Base-by-base conservation (phyloP, 2,888 invertebrate genomes). In the Eilema depressum region DNA sequence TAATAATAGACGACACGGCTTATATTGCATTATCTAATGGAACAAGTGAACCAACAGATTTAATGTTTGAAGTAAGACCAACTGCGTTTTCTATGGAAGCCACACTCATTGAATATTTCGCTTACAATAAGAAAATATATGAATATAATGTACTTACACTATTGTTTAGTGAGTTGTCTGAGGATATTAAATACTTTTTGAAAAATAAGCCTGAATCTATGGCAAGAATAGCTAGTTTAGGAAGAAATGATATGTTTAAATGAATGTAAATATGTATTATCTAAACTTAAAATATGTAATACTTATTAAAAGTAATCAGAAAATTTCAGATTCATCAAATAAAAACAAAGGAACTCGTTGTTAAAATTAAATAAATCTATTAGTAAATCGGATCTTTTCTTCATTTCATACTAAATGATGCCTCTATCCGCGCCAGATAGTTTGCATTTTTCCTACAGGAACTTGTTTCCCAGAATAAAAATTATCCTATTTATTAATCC, bases 81-180 rank as follows among this genome's bases (percentile, higher is more conserved):
- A 83, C 90, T 0, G 94, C 93, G 0, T 90, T 84, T 53, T 83
- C 86, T 0, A 76, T 89, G 69, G 93, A 94, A 74, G 88, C 83
- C 0, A 80, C 88, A 0, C 68, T 92, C 0, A 77, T 93, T 2
- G 88, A 92, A 30, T 93, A 89, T 74, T 91, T 83, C n/a, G 93
- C 82, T 10, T 85, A 89, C 56, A 81, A 93, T 14, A 93, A 93
- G 72, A 90, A 88, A 7, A 90, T 94, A 28, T 94, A 93, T 65
- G 87, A 91, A 75, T 93, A 89, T 79, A 91, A 93, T 63, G 3
- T 93, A 0, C 28, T 88, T 0, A 28, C 30, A 0, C 14, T 90
- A 0, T 11, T 90, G 0, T 12, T 84, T 0, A 71, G 79, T 2
- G 81, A 79, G 1, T 0, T 83, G 2, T 8, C 89, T 0, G 68